A percentile compares a stretch with the other conserved stretches of the same genome.
These are phyloP conservation scores for Pseudopodoces humilis DNA, from an alignment of 2,113 vertebrate species.

Conservation along the genomic window DNA sequence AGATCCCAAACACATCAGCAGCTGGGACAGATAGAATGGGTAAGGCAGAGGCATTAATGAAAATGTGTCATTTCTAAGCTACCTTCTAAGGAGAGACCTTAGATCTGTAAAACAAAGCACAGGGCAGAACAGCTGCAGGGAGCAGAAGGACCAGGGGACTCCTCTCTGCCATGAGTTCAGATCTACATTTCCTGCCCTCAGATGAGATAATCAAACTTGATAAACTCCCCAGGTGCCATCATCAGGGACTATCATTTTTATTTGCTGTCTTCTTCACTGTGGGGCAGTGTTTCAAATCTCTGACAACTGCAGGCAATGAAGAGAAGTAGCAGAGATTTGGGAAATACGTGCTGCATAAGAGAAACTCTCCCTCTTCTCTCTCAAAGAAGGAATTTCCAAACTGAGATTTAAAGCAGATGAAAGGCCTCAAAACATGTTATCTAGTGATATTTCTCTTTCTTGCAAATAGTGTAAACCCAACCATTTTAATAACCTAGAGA, in stretches of 20 bases:
- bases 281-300: neutral
- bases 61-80: neutral
- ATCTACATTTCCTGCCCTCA: neutral
- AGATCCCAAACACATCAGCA: neutral
- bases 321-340: neutral
- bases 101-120: neutral
- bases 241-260: neutral
- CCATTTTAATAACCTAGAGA: constrained; percentile 29
- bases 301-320: neutral
- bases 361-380: neutral
- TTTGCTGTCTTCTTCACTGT: neutral
- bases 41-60: neutral
- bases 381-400: neutral
- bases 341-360: neutral
- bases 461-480: neutral
- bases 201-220: neutral
- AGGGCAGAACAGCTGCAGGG: neutral
- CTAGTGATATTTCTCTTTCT: neutral
- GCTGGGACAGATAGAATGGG: neutral
- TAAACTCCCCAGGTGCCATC: neutral
- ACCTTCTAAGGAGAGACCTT: neutral
- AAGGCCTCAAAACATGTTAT: neutral
- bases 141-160: neutral
- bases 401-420: neutral
- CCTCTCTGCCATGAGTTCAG: neutral